Evolutionary conservation across 2,888 invertebrate species (phyloP), one percentile per base, ranked within the genome.

Genomic region (Nymphalis urticae): DNA sequence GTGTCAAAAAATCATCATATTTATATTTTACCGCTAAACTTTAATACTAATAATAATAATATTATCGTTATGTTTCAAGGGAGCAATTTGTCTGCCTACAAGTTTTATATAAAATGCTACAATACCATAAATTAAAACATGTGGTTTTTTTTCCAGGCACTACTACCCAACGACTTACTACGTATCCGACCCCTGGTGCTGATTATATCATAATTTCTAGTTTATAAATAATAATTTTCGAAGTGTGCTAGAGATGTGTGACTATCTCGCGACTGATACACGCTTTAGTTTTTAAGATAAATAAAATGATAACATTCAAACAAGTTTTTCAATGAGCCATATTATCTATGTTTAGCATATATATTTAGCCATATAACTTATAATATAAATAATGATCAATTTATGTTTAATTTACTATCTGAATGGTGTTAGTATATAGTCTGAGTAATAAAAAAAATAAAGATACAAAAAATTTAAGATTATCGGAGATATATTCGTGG

Each of bases 151-250:
- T 81, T 82, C 3, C 78, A 82, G 82, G 51, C 73, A 73, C 17
- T 80, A 80, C 74, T 79, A 79, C 72, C 74, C 77, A 21, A 63
- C 71, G 0, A 71, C 73, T 6, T 78, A 79, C 70, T 73, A 77
- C 64, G 75, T 76, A 51, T 73, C 72, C 53, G 77, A 72, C 36
- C 72, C 75, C n/a, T 82, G 81, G 81, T 81, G 74, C 59, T 79
- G 68, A 80, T 50, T 13, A 9, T 17, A 17, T 27, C 21, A n/a
- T 27, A 56, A 48, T 16, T 24, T 60, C 21, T 66, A 53, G 56
- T 19, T 58, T 13, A 60, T 42, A 42, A 51, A 53, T 68, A 58
- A 58, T 70, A 48, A 27, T 56, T 59, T 66, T 48, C 54, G 47
- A 59, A 65, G 62, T 72, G 72, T 68, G 65, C 48, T 59, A 68